phyloP scores from a whole-genome alignment of 2,113 vertebrate species.

The Ailuropoda melanoleuca region DNA sequence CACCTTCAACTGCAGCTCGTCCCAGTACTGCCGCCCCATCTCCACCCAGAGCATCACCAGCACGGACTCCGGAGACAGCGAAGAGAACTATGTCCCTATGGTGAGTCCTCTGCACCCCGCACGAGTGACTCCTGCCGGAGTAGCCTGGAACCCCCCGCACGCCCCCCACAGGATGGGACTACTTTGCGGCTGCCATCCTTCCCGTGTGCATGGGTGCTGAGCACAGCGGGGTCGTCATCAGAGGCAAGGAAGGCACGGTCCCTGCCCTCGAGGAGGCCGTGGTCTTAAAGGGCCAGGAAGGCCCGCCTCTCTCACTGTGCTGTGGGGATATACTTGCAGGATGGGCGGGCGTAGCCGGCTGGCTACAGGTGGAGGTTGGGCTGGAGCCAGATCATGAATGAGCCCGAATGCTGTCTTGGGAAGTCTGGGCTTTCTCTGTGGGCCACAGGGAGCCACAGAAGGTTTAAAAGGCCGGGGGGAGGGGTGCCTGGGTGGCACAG shows the following conservation, averaged over 20 bases:
- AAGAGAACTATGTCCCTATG: constrained; percentile 99
- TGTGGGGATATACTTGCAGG: accelerated
- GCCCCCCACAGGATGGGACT: no score
- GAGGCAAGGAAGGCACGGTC: background rate
- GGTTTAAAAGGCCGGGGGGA: background rate
- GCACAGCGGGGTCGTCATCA: background rate
- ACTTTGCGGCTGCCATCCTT: background rate
- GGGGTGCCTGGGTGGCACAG: no score
- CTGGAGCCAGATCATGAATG: background rate
- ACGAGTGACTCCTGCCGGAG: background rate
- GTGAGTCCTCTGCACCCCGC: constrained; percentile 80
- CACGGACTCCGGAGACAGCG: constrained; percentile 98
- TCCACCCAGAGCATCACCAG: constrained; percentile 99
- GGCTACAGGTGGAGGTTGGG: background rate
- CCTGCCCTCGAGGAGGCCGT: background rate
- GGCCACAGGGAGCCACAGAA: background rate
- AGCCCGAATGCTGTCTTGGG: background rate
- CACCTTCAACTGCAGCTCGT: constrained; percentile 89
- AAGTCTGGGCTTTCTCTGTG: background rate
- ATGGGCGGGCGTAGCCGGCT: accelerated
- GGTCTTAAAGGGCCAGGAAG: background rate
- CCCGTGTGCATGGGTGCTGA: background rate
- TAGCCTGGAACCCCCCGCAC: background rate
- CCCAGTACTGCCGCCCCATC: constrained; percentile 95
- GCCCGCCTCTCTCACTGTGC: background rate